phyloP scores from a whole-genome alignment of 2,888 invertebrate species.

The Gymnosoma rotundatum region DNA sequence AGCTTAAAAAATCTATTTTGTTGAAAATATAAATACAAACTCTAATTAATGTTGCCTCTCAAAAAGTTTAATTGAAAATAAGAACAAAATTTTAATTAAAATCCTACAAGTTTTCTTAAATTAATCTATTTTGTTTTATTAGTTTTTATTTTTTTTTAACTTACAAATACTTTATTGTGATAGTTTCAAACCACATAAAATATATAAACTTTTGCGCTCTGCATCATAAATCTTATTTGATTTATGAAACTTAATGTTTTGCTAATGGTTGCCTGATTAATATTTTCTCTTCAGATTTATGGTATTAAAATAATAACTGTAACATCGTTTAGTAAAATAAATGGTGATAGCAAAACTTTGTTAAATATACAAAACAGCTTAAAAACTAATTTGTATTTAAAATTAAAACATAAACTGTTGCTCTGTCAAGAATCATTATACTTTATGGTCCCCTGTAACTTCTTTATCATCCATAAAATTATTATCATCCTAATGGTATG shows the following conservation, averaged over 20 bases:
- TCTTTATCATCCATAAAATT: background rate
- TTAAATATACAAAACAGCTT: background rate
- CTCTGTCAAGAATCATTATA: slow-evolving; percentile 2
- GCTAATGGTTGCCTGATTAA: slow-evolving; percentile 47
- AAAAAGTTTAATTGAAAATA: no score
- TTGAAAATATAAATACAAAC: no score
- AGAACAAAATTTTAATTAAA: no score
- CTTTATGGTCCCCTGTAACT: background rate
- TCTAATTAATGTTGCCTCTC: no score
- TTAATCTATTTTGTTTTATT: no score
- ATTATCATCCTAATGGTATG: slow-evolving; percentile 35
- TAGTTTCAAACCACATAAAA: background rate
- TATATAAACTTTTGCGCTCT: background rate
- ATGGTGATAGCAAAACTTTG: background rate
- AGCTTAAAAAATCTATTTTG: no score
- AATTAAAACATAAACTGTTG: slow-evolving; percentile 54
- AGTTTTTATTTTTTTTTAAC: no score
- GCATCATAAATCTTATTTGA: slow-evolving; percentile 11
- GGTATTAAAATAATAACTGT: slow-evolving; percentile 47
- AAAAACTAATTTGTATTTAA: slow-evolving; percentile 48
- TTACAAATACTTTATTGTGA: no score
- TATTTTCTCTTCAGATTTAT: slow-evolving; percentile 26
- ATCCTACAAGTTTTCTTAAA: no score
- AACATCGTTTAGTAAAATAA: slow-evolving; percentile 26
- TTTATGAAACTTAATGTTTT: slow-evolving; percentile 13